phyloP scores from a whole-genome alignment of 2,113 vertebrate genomes.

The Forbesichthys agassizii region DNA sequence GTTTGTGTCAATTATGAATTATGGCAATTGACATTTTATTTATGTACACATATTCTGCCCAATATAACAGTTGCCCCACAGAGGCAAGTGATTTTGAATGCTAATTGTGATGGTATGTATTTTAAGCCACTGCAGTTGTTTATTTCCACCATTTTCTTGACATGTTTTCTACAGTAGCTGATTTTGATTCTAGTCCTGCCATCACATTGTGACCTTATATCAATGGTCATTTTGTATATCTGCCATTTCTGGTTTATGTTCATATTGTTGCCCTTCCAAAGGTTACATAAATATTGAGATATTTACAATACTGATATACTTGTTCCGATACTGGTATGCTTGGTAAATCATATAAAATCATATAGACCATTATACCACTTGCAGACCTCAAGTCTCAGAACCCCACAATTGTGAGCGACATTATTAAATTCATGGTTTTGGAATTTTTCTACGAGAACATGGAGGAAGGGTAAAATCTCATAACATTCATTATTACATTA shows the following conservation, averaged over 20 bases:
- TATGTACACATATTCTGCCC: slow-evolving; percentile 9
- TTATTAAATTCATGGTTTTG: slow-evolving; percentile 22
- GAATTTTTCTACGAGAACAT: slow-evolving; percentile 1
- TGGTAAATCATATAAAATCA: too few species aligned
- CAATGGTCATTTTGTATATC: background rate
- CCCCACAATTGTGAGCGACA: slow-evolving; percentile 29
- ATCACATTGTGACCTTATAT: slow-evolving; percentile 6
- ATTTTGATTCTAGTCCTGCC: background rate
- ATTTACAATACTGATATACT: too few species aligned
- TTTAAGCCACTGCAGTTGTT: slow-evolving; percentile 7
- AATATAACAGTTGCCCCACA: background rate
- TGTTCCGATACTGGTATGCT: too few species aligned
- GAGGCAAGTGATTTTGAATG: slow-evolving; percentile 40
- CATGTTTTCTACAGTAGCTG: too few species aligned
- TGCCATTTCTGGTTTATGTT: slow-evolving; percentile 8
- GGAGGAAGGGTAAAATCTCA: background rate
- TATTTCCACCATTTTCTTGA: background rate
- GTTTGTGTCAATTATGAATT: slow-evolving; percentile 14
- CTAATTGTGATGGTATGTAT: slow-evolving; percentile 16
- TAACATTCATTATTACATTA: background rate
- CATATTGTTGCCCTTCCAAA: slow-evolving; percentile 4
- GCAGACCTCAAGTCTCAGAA: background rate
- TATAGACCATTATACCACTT: too few species aligned
- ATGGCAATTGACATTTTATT: background rate
- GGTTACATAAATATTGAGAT: slow-evolving; percentile 5